Evolutionary conservation across 2,113 vertebrate species (phyloP), one percentile per base, ranked within the genome.

Genomic region (Hydrolagus affinis): DNA sequence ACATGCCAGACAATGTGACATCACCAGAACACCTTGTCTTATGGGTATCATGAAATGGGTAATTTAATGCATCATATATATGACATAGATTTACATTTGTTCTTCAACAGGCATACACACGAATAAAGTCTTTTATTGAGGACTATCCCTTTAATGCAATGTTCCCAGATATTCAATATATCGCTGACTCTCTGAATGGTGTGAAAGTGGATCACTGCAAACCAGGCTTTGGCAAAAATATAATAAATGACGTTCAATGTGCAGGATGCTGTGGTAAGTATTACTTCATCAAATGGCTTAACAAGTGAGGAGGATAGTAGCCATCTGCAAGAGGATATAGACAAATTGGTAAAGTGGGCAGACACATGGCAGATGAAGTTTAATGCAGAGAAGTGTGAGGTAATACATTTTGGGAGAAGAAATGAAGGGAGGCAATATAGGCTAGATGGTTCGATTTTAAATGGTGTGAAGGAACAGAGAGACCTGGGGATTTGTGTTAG

Each of bases 171-270:
- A 64, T 83, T 66, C 60, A 60, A 70, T 88, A 87, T 14, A 4
- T 87, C 77, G 69, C 68, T 70, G 86, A 86, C 12, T 86, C 85
- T 32, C 72, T 88, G 11, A 85, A 77, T 86, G 86, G 83, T 70
- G 72, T 73, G 57, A 88, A 86, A 75, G 85, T 85, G 57, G 88
- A 88, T 72, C 88, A 88, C 66, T 88, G 88, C 85, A 88, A 86
- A 86, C 88, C 88, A 80, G 88, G 88, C 8, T 88, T 87, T 87
- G 88, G 88, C 21, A 88, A 88, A 87, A 87, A 86, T 21, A 69
- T 70, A 23, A 86, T 60, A 32, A 86, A 44, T 7, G 70, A 70
- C 62, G 75, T 68, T 4, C 7, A 30, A 4, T 88, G 88, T 64
- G 66, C 60, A 74, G 87, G 86, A 23, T 88, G 88, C 32, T 88